These are phyloP conservation scores for Peromyscus aztecus DNA, from an alignment of 2,797 vertebrate genomes.

Conservation along the genomic window DNA sequence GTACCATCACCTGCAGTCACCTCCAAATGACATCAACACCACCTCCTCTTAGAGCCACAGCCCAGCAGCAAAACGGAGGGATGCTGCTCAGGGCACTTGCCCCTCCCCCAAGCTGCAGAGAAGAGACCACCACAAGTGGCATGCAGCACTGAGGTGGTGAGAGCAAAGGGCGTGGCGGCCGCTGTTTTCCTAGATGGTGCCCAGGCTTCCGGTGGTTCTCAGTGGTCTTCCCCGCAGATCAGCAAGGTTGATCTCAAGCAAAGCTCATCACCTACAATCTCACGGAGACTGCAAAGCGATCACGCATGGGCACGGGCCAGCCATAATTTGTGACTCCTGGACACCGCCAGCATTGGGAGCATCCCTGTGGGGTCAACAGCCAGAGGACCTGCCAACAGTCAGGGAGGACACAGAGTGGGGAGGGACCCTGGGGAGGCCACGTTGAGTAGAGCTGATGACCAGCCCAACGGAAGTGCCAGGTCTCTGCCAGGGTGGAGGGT, in stretches of 20 bases:
- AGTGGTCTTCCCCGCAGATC: background rate
- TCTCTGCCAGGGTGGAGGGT: background rate
- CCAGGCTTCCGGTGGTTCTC: background rate
- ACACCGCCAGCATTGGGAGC: too few relatives aligned
- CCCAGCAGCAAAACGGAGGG: background rate
- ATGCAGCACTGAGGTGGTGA: rapidly evolving
- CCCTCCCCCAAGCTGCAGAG: background rate
- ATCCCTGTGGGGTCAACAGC: background rate
- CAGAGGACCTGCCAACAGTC: background rate
- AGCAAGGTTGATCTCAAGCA: background rate
- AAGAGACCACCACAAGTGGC: rapidly evolving
- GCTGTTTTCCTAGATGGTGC: background rate
- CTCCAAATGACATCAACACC: background rate
- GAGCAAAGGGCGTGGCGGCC: rapidly evolving
- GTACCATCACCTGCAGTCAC: rapidly evolving
- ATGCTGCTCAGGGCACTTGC: background rate
- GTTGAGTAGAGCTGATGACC: too few relatives aligned
- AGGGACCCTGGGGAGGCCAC: background rate
- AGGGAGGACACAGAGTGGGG: background rate
- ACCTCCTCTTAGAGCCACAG: background rate
- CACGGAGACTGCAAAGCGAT: background rate
- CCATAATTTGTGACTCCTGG: background rate
- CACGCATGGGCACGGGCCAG: rapidly evolving
- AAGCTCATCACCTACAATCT: rapidly evolving
- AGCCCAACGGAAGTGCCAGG: slow-evolving; percentile 18